phyloP scores from a whole-genome alignment of 2,888 invertebrate genomes.

The Agrotis clavis region DNA sequence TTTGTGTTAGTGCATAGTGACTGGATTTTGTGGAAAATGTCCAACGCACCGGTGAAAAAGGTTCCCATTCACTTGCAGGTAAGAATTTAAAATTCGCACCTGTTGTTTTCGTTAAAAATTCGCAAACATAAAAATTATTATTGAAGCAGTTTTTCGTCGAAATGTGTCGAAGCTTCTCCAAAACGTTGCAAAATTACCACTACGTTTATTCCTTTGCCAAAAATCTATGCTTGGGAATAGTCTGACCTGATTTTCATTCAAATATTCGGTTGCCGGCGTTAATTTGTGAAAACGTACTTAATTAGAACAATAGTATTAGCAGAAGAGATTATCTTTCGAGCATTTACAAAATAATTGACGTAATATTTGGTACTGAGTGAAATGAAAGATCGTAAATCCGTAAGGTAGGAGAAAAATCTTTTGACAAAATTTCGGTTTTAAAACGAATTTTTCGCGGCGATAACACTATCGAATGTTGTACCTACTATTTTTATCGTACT shows the following conservation, averaged over 20 bases:
- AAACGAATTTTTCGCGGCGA: constrained; percentile 33
- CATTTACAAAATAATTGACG: neutral
- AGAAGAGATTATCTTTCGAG: neutral
- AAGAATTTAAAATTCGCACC: constrained; percentile 79
- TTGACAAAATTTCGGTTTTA: constrained; percentile 24
- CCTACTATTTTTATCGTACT: constrained; percentile 49
- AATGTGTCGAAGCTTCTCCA: neutral
- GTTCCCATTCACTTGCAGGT: constrained; percentile 98
- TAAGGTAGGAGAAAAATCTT: constrained; percentile 39
- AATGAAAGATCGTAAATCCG: neutral
- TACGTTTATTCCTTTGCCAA: constrained; percentile 49
- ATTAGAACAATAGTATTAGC: neutral
- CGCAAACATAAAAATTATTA: constrained; percentile 30
- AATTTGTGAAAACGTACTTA: constrained; percentile 39
- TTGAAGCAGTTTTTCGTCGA: constrained; percentile 19
- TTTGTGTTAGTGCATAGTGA: constrained; percentile 83
- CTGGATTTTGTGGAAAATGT: constrained; percentile 89
- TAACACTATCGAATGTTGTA: constrained; percentile 50
- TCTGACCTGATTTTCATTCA: constrained; percentile 74
- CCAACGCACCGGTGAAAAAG: constrained; percentile 96
- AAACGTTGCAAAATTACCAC: constrained; percentile 18
- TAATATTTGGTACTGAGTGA: constrained; percentile 3
- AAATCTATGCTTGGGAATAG: constrained; percentile 57
- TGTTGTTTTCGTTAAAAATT: constrained; percentile 78
- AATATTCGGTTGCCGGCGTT: constrained; percentile 55